Evolutionary conservation across 1,140 invertebrate species (phyloP).

Genomic region (Lutraria rhynchaena): DNA sequence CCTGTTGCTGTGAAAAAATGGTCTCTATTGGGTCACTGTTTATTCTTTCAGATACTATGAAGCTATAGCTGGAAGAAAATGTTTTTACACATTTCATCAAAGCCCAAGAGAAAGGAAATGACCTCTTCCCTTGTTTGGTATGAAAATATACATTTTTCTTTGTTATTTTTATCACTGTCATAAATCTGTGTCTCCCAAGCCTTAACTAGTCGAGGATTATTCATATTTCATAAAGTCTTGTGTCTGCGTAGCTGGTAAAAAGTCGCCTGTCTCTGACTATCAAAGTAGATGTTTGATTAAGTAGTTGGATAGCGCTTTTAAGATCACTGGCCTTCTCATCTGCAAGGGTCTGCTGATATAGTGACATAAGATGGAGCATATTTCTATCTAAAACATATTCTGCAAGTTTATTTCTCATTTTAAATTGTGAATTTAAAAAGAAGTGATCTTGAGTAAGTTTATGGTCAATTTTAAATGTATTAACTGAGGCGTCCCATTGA

Average conservation of each 20-base stretch:
- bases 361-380: constrained; percentile 40
- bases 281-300: constrained; percentile 5
- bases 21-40: constrained; percentile 35
- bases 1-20: constrained; percentile 25
- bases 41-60: neutral
- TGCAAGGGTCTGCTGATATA: neutral
- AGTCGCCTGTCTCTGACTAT: constrained; percentile 34
- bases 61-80: neutral
- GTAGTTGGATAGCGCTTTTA: constrained; percentile 15
- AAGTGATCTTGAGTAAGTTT: constrained; percentile 54
- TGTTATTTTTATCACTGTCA: neutral
- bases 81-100: neutral
- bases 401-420: constrained; percentile 48
- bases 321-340: constrained; percentile 1
- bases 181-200: neutral
- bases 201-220: neutral
- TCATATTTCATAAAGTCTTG: constrained; percentile 1
- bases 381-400: constrained; percentile 47
- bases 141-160: constrained; percentile 11
- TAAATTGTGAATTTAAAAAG: constrained; percentile 28
- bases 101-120: neutral
- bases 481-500: constrained; percentile 17
- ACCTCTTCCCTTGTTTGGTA: constrained; percentile 13
- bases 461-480: constrained; percentile 15
- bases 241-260: neutral